Evolutionary conservation across 92 coral and sea anemone species (phyloP).

Genomic region (Micromussa lordhowensis): DNA sequence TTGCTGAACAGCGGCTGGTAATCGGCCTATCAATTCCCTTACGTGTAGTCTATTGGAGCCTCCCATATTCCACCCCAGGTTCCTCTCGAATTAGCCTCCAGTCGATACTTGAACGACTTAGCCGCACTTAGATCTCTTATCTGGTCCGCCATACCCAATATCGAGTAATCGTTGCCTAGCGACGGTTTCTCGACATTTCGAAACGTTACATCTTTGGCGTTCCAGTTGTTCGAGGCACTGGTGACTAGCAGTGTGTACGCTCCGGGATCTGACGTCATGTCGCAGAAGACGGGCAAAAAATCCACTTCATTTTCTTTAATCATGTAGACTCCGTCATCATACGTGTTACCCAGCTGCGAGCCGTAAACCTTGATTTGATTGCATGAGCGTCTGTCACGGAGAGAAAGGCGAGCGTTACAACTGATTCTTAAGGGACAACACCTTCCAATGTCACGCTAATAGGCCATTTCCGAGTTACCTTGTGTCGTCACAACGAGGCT

Average conservation of each 20-base stretch:
- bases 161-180: conserved; percentile 65
- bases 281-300: conserved; percentile 72
- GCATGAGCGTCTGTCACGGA: conserved; percentile 56
- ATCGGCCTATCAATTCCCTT: neutral
- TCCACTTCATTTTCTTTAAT: conserved; percentile 43
- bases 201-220: conserved; percentile 42
- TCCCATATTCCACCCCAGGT: conserved; percentile 79
- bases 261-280: conserved; percentile 68
- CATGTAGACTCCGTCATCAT: conserved; percentile 60
- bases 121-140: conserved; percentile 60
- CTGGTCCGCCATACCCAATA: conserved; percentile 64
- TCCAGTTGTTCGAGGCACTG: conserved; percentile 68
- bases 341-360: conserved; percentile 9
- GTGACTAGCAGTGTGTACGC: conserved; percentile 76
- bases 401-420: neutral
- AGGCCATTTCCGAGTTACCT: no score
- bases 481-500: no score
- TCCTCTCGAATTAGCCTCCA: conserved; percentile 63
- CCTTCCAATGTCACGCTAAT: neutral
- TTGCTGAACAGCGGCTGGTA: neutral
- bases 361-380: conserved; percentile 59
- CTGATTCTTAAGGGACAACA: neutral
- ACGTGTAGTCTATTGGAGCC: conserved; percentile 71
- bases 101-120: conserved; percentile 58
- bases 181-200: conserved; percentile 63